Percentiles rank a stretch among this genome's conserved stretches.
Evolutionary conservation across 2,888 invertebrate species (phyloP).

Genomic region (Orchesellides sinensis): DNA sequence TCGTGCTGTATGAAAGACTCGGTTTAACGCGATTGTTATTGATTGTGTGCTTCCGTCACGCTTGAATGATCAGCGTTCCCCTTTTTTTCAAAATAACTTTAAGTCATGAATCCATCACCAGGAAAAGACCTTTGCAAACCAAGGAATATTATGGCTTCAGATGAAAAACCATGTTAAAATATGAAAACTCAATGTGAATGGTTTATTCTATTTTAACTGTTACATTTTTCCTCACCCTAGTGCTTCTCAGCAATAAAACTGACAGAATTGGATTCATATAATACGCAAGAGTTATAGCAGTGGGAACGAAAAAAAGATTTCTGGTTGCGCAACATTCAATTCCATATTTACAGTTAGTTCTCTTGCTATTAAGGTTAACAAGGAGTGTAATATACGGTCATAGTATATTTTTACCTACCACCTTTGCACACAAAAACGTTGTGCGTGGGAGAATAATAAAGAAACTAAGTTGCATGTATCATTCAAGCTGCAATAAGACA

Average conservation of each 20-base stretch:
- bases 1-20: conserved; percentile 48
- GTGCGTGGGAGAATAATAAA: conserved; percentile 50
- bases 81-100: background rate
- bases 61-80: conserved; percentile 27
- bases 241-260: background rate
- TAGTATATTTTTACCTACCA: background rate
- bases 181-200: conserved; percentile 37
- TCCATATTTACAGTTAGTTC: conserved; percentile 57
- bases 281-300: background rate
- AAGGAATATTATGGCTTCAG: background rate
- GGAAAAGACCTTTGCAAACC: background rate
- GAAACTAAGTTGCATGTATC: conserved; percentile 32
- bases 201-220: conserved; percentile 30
- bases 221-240: conserved; percentile 1
- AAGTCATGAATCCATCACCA: conserved; percentile 30
- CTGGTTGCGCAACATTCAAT: conserved; percentile 60
- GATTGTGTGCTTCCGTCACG: conserved; percentile 54
- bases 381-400: too few relatives aligned
- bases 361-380: conserved; percentile 61
- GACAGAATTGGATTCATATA: conserved; percentile 15
- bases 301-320: conserved; percentile 46
- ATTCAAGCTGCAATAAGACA: conserved; percentile 51
- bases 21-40: conserved; percentile 27
- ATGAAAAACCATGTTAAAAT: conserved; percentile 16
- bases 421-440: background rate